Conservation (phyloP, 2,113 vertebrate genomes). For the Poecilia latipinna region DNA sequence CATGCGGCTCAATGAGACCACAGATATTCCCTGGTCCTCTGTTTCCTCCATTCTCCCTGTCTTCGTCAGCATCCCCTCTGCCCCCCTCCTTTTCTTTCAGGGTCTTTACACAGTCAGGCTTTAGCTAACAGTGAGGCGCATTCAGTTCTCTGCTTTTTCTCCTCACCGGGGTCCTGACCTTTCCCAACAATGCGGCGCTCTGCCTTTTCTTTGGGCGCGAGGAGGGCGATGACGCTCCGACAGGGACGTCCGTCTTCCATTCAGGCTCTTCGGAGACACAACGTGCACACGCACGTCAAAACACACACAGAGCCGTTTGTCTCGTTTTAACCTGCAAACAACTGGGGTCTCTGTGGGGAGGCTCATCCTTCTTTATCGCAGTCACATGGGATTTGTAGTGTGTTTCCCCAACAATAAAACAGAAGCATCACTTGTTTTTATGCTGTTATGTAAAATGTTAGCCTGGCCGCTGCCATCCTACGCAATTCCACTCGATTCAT, state of each 20-base stretch:
- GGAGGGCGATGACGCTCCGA: constrained; percentile 25
- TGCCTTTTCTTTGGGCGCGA: constrained; percentile 57
- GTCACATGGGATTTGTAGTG: constrained; percentile 45
- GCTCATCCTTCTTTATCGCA: not conserved
- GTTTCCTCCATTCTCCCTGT: constrained; percentile 24
- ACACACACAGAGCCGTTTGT: constrained; percentile 69
- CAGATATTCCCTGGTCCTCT: constrained; percentile 57
- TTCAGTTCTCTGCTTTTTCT: constrained; percentile 41
- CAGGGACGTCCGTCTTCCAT: constrained; percentile 54
- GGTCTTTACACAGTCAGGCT: constrained; percentile 14
- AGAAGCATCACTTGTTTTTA: constrained; percentile 16
- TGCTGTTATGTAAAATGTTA: not conserved
- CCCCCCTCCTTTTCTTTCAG: not conserved
- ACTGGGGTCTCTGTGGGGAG: constrained; percentile 35
- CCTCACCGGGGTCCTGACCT: constrained; percentile 48
- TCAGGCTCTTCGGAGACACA: constrained; percentile 42
- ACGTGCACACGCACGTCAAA: constrained; percentile 35
- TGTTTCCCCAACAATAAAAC: constrained; percentile 46
- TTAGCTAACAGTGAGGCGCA: constrained; percentile 50
- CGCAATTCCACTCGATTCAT: too few relatives aligned
- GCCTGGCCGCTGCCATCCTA: too few relatives aligned
- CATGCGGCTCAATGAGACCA: constrained; percentile 52
- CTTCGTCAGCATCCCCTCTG: constrained; percentile 22
- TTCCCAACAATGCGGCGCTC: constrained; percentile 25
- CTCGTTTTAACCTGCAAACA: constrained; percentile 64